Evolutionary conservation across 2,888 invertebrate genomes (phyloP).

Genomic region (Dastarcus helophoroides): DNA sequence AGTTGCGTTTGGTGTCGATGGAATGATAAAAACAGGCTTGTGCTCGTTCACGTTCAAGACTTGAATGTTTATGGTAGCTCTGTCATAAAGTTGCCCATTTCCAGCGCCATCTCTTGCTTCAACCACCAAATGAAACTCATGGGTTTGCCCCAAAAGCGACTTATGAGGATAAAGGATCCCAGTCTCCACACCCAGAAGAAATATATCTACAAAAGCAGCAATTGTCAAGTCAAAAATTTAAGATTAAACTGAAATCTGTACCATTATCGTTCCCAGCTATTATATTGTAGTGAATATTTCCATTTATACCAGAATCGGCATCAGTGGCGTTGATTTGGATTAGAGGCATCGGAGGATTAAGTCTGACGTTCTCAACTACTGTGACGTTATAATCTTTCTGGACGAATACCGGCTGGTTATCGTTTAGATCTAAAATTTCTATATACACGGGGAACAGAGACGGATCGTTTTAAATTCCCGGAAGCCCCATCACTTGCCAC

Average conservation of each 20-base stretch:
- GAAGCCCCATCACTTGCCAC: constrained; percentile 74
- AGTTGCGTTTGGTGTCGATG: constrained; percentile 61
- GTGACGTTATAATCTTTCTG: constrained; percentile 66
- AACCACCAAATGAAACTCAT: constrained; percentile 39
- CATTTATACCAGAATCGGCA: constrained; percentile 66
- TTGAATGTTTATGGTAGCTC: constrained; percentile 61
- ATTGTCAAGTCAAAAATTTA: background rate
- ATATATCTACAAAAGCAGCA: constrained; percentile 49
- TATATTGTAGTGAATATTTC: constrained; percentile 65
- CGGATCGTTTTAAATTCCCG: constrained; percentile 51
- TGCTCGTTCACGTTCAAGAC: constrained; percentile 73
- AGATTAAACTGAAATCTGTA: constrained; percentile 8
- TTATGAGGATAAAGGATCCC: constrained; percentile 75
- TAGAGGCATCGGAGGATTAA: constrained; percentile 72
- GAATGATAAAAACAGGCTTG: constrained; percentile 69
- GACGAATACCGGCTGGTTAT: constrained; percentile 73
- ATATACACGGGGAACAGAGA: constrained; percentile 70
- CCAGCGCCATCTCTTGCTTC: constrained; percentile 64
- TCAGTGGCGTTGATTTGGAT: constrained; percentile 74
- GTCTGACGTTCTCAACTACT: constrained; percentile 71
- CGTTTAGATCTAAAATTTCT: constrained; percentile 74
- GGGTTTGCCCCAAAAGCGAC: constrained; percentile 54
- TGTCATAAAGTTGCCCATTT: constrained; percentile 50
- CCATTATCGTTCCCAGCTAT: constrained; percentile 53
- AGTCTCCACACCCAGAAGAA: constrained; percentile 60